Evolutionary conservation across 2,113 vertebrate species (phyloP), one percentile per base, ranked within the genome.

Genomic region (Lampris megalopsis): DNA sequence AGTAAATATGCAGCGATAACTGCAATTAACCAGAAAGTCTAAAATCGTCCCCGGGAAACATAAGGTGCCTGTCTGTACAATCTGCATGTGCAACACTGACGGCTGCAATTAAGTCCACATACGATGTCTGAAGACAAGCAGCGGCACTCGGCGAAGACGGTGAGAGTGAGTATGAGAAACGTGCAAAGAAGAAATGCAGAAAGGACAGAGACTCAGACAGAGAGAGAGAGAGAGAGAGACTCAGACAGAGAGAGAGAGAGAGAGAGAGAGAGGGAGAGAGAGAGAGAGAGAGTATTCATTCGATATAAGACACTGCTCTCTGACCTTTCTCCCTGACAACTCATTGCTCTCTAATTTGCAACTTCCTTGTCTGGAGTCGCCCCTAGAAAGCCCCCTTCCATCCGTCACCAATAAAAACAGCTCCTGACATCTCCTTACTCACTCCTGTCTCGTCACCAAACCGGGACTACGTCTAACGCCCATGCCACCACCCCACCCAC

Each of bases 71-170:
- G 64, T 67, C 73, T 56, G 64, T 71, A 70, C 80, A 82, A 58
- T 80, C 61, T 82, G 81, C 45, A 24, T 63, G 41, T 81, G 50
- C 66, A 64, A 47, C 78, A 63, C 48, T 1, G 9, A 58, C 66
- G 72, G 67, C 57, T 73, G 81, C 78, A 89, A 87, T 87, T 91
- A 90, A 83, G 77, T 67, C 56, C 57, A 43, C 47, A 71, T 76
- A 49, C 45, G 43, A 42, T 58, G 75, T 52, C 50, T 10, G 56
- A 80, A 71, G 88, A 85, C 62, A 81, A 53, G 24, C 24, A 24
- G 24, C 24, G 24, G 24, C 24, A 24, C 24, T 24, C 24, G 24
- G 24, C 24, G 24, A 24, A 24, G 24, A 24, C 24, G 24, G 24
- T 24, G 24, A 60, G n/a, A 66, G 73, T 59, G 10, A 10, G 72